Evolutionary conservation across 2,113 vertebrate genomes (phyloP), one percentile per base, ranked within the genome.

Genomic region (Oryzias celebensis): DNA sequence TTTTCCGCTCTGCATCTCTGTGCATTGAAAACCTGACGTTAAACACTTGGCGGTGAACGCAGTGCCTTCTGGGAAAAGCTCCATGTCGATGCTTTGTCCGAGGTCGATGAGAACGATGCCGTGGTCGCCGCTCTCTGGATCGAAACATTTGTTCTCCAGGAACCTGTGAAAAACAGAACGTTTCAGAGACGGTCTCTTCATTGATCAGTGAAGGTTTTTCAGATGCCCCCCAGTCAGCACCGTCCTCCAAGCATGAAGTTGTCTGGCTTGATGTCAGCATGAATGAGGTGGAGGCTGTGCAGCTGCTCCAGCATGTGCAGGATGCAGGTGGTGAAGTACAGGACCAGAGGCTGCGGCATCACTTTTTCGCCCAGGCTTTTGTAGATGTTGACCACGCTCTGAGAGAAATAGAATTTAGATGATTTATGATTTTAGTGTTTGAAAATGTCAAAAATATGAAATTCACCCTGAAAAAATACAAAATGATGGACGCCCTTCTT

Each of bases 181-280:
- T 7, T 4, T 7, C n/a, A 20, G 47, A 48, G 47, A 18, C n/a
- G n/a, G 1, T 20, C 7, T 36, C 36, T 36, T 12, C 36, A 12
- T 2, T 3, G 8, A 0, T 10, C 8, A 12, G 36, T 1, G 10
- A 10, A 36, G 26, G 4, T 28, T 28, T 6, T 36, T 2, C 44
- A 46, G 44, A 17, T 2, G 5, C 17, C 26, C 4, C 26, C 26
- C 26, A 12, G 17, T 6, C 10, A 22, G 17, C 54, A 20, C 36
- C 2, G 31, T 17, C 4, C 90, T 43, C 95, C 94, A 7, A 99
- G 88, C 42, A 98, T 84, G 86, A 99, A 96, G 56, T 99, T 99
- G 89, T 99, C 97, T 0, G 97, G 97, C 24, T 99, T 99, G 81
- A 99, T 89, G 89, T 99, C 97, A 4, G 94, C 96, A 3, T 99